Percentiles rank a stretch among this genome's conserved stretches.
These are phyloP conservation scores for Leptinotarsa juncta DNA, from an alignment of 2,888 invertebrate genomes.

Conservation along the genomic window DNA sequence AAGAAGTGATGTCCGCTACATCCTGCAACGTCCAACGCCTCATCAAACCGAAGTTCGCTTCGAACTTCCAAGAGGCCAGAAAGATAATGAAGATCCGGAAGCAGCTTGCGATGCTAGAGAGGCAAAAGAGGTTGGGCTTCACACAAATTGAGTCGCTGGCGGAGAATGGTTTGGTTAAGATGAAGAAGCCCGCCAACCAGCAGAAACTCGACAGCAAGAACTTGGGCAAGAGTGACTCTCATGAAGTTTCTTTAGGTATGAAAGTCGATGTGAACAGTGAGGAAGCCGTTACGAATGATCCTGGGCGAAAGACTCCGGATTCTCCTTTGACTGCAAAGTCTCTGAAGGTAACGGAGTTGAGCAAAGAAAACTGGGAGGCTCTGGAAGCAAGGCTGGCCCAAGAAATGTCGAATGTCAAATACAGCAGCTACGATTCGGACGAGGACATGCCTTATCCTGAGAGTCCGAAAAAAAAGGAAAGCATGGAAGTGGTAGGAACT, in stretches of 20 bases:
- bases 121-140: slow-evolving; percentile 56
- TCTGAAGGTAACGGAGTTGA: slow-evolving; percentile 54
- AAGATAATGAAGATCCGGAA: slow-evolving; percentile 76
- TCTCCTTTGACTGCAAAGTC: not conserved
- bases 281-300: not conserved
- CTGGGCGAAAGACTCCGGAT: not conserved
- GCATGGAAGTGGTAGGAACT: not conserved
- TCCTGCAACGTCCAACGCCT: slow-evolving; percentile 30
- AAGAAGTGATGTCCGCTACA: not conserved
- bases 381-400: slow-evolving; percentile 60
- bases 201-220: not conserved
- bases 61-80: slow-evolving; percentile 76
- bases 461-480: not conserved
- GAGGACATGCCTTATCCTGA: not conserved
- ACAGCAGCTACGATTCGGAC: slow-evolving; percentile 5
- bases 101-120: slow-evolving; percentile 73
- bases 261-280: not conserved
- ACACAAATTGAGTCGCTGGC: not conserved
- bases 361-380: slow-evolving; percentile 62
- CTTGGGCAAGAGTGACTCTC: not conserved
- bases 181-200: not conserved
- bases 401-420: slow-evolving; percentile 47
- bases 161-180: not conserved
- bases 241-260: not conserved
- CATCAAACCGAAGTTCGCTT: slow-evolving; percentile 77